Percentiles rank a stretch among this genome's conserved stretches.
phyloP scores from a whole-genome alignment of 2,797 vertebrate species.

The Atherinosoma microstoma region DNA sequence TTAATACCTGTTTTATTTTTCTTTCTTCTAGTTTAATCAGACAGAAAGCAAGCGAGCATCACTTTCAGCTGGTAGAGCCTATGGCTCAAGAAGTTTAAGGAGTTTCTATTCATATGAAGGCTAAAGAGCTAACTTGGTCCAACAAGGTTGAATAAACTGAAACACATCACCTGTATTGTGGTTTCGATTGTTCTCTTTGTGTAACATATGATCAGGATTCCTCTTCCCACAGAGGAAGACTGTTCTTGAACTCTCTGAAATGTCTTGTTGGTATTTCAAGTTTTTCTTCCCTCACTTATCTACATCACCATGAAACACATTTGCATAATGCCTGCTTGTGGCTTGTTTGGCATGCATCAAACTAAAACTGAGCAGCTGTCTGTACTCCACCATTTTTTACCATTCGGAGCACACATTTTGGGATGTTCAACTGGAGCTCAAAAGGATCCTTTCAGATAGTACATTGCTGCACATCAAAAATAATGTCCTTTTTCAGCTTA shows the following conservation, averaged over 20 bases:
- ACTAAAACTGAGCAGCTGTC: neutral
- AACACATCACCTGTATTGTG: neutral
- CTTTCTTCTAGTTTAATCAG: neutral
- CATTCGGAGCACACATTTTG: neutral
- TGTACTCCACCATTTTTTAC: neutral
- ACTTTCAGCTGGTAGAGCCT: neutral
- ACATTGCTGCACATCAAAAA: neutral
- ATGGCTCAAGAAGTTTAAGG: neutral
- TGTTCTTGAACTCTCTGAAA: neutral
- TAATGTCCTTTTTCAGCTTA: neutral
- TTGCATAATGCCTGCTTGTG: constrained; percentile 10
- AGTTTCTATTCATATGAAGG: neutral
- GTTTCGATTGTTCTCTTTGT: neutral
- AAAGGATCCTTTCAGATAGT: neutral
- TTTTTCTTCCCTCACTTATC: constrained; percentile 29
- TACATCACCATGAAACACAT: constrained; percentile 11
- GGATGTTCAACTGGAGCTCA: no score
- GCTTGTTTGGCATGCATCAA: neutral
- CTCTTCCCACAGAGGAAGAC: neutral
- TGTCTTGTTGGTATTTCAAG: neutral
- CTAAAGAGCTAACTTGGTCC: neutral
- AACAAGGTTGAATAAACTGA: neutral
- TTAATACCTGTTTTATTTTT: neutral
- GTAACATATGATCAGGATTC: neutral
- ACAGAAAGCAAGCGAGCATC: neutral